These are phyloP conservation scores for Coleophora deauratella DNA, from an alignment of 2,888 invertebrate genomes.

Conservation along the genomic window DNA sequence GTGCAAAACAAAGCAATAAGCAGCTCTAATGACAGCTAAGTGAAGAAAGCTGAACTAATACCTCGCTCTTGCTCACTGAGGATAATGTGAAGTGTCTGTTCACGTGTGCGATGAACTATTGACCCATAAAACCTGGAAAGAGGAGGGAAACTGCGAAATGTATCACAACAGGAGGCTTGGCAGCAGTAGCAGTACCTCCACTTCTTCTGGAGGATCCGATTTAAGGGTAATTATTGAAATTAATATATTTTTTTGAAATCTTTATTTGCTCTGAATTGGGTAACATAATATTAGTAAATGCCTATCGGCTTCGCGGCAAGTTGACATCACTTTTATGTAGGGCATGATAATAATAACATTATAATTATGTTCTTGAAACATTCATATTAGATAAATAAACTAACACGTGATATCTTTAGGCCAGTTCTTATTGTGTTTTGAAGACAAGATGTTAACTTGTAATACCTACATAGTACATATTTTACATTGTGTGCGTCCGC, in stretches of 20 bases:
- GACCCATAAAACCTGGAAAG: not conserved
- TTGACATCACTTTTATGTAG: too few species aligned
- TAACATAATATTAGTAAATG: too few species aligned
- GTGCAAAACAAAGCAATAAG: conserved; percentile 17
- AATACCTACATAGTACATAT: too few species aligned
- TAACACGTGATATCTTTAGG: too few species aligned
- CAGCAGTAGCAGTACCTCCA: conserved; percentile 48
- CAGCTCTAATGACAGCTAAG: conserved; percentile 31
- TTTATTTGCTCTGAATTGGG: too few species aligned
- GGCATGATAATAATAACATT: too few species aligned
- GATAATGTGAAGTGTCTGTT: conserved; percentile 7
- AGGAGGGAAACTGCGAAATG: conserved; percentile 20
- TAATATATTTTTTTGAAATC: too few species aligned
- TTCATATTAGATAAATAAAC: too few species aligned
- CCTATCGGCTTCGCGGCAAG: too few species aligned
- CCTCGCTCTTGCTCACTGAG: not conserved
- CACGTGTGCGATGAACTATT: conserved; percentile 5
- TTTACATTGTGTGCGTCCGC: conserved; percentile 16
- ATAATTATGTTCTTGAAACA: too few species aligned
- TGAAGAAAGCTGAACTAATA: conserved; percentile 24
- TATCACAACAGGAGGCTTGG: conserved; percentile 44
- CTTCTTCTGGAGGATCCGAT: conserved; percentile 59
- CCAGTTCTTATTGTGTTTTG: too few species aligned
- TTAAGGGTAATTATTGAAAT: conserved; percentile 41
- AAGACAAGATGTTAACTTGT: too few species aligned